Evolutionary conservation across 1,140 invertebrate species (phyloP).

Genomic region (Aporrectodea caliginosa): DNA sequence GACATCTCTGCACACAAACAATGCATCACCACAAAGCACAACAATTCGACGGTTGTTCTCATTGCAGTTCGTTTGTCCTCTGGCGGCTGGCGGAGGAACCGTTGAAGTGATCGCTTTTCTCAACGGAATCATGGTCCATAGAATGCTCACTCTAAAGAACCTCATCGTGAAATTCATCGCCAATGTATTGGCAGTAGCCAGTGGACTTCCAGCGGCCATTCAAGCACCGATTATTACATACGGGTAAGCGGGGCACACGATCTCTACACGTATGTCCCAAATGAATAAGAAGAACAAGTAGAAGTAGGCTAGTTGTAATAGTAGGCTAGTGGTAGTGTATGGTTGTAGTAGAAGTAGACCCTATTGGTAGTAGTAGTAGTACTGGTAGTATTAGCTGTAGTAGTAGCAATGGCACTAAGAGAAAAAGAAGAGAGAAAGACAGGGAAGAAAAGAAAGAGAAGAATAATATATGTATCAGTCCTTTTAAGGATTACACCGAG

Average conservation of each 20-base stretch:
- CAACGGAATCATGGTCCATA: slow-evolving; percentile 43
- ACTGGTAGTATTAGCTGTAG: too few species aligned
- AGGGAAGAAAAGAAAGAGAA: too few species aligned
- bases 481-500: too few species aligned
- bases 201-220: slow-evolving; percentile 42
- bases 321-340: neutral
- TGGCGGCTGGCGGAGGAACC: slow-evolving; percentile 41
- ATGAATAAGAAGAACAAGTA: too few species aligned
- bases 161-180: slow-evolving; percentile 42
- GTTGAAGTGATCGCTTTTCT: slow-evolving; percentile 46
- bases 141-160: slow-evolving; percentile 37
- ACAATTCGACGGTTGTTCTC: neutral
- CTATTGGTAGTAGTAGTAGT: too few species aligned
- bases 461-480: too few species aligned
- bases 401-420: too few species aligned
- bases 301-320: too few species aligned
- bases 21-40: too few species aligned
- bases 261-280: neutral
- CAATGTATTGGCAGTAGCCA: slow-evolving; percentile 39
- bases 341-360: neutral
- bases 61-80: slow-evolving; percentile 38
- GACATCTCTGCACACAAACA: too few species aligned
- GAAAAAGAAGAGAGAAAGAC: too few species aligned
- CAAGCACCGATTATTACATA: slow-evolving; percentile 45
- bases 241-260: slow-evolving; percentile 16